These are phyloP conservation scores for Phaedon cochleariae DNA, from an alignment of 2,888 invertebrate species.

Conservation along the genomic window DNA sequence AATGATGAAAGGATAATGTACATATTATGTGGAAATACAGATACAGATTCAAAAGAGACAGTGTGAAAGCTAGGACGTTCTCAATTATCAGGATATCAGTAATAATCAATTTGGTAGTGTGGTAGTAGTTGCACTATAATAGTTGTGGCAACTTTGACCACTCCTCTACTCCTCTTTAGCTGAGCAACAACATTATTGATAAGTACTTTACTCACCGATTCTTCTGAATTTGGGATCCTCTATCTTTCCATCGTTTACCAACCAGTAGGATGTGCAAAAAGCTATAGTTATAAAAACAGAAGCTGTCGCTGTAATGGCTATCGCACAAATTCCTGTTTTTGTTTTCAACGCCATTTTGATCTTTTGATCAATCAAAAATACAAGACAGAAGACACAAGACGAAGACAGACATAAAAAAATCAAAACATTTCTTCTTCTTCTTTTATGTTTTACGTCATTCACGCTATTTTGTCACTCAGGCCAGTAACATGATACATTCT, in stretches of 20 bases:
- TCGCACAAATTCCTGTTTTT: conserved; percentile 72
- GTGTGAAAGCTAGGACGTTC: conserved; percentile 9
- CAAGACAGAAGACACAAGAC: too few species aligned
- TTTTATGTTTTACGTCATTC: too few species aligned
- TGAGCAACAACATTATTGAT: not conserved
- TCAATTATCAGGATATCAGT: conserved; percentile 21
- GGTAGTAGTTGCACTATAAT: too few species aligned
- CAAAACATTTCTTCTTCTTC: too few species aligned
- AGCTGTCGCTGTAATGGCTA: conserved; percentile 71
- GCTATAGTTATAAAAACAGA: conserved; percentile 80
- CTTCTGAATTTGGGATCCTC: conserved; percentile 80
- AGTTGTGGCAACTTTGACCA: conserved; percentile 22
- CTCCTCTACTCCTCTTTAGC: conserved; percentile 22
- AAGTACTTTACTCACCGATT: conserved; percentile 71
- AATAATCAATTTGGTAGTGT: not conserved
- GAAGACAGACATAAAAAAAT: too few species aligned
- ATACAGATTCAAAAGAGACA: not conserved
- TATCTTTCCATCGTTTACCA: conserved; percentile 82
- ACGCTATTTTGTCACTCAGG: too few species aligned
- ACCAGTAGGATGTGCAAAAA: conserved; percentile 89
- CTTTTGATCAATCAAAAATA: conserved; percentile 3
- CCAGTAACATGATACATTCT: too few species aligned
- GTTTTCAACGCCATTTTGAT: conserved; percentile 68
- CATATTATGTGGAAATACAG: too few species aligned
- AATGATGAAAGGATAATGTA: not conserved